These are phyloP conservation scores for Dryadula phaetusa DNA, from an alignment of 2,888 invertebrate genomes.

Conservation along the genomic window DNA sequence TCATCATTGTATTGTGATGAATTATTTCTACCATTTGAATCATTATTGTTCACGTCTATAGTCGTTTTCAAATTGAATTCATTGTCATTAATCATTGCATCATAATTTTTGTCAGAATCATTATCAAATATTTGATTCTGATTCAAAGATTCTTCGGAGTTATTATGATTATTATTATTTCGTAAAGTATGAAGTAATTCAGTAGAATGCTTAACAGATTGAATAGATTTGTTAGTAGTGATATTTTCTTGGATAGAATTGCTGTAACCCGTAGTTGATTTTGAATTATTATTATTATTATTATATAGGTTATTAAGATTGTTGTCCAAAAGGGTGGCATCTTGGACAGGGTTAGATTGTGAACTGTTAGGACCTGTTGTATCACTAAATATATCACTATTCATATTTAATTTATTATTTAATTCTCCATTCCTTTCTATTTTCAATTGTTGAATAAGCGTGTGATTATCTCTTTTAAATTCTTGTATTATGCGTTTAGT, in stretches of 20 bases:
- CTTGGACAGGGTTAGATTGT: background rate
- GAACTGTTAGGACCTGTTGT: background rate
- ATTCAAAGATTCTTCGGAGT: background rate
- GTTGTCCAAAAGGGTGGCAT: background rate
- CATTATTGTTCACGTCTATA: background rate
- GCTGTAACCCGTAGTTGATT: constrained; percentile 26
- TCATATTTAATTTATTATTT: constrained; percentile 35
- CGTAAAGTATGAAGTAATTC: constrained; percentile 45
- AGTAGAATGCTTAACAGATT: constrained; percentile 46
- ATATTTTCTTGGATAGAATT: constrained; percentile 24
- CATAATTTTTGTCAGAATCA: background rate
- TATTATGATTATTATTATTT: background rate
- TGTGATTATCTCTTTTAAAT: constrained; percentile 64
- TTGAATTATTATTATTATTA: constrained; percentile 3
- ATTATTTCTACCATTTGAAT: constrained; percentile 14
- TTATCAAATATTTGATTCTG: background rate
- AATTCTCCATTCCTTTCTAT: constrained; percentile 46
- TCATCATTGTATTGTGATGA: background rate
- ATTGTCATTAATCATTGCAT: background rate
- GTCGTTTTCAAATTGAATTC: background rate
- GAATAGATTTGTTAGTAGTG: constrained; percentile 18
- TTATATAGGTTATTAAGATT: background rate
- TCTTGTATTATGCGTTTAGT: constrained; percentile 56
- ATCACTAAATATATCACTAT: background rate
- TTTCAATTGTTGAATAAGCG: constrained; percentile 59